Evolutionary conservation across 30 jellyfish, hydroid and myxozoan species (phyloP), one percentile per base, ranked within the genome.

Genomic region (Pelagia noctiluca): DNA sequence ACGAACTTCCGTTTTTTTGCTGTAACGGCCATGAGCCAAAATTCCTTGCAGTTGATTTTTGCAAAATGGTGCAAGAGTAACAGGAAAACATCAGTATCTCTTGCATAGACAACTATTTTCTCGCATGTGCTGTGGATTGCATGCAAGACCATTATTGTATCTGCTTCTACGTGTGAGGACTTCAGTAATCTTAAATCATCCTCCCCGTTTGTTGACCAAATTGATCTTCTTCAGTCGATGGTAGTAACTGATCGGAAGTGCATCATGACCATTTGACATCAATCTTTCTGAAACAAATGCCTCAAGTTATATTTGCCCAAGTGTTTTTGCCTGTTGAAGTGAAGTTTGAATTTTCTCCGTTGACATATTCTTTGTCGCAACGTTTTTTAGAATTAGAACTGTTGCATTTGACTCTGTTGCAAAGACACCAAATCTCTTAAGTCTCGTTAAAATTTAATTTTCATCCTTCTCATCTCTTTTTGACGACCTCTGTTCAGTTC

Each of bases 41-140:
- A 53, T 65, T 65, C 78, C 53, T 30, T 65, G 78, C 78, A 65
- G 78, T 65, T 65, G 28, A 65, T 29, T 26, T 65, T 65, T 30
- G 78, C 21, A 30, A 24, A 65, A 65, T 65, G 23, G 78, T 65
- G 68, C 68, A 52, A 52, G 68, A 52, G 68, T 52, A 52, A 70
- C 67, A 70, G 82, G 82, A 70, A 70, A 70, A 70, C 67, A 70
- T 70, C 66, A 46, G 82, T 70, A 70, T 70, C 67, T 70, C 82
- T 34, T 36, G 82, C 82, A 70, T 70, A 63, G 48, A 63, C 76
- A 63, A 63, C 76, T 63, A 63, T 63, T 63, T 63, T 63, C 48
- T 63, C 76, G 29, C 76, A 63, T 57, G 76, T 63, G 48, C 82
- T 42, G 82, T 70, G 82, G 21, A 70, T 42, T 70, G 82, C 82